These are phyloP conservation scores for Lamellibrachia luymesi DNA, from an alignment of 1,140 invertebrate species.

Conservation along the genomic window DNA sequence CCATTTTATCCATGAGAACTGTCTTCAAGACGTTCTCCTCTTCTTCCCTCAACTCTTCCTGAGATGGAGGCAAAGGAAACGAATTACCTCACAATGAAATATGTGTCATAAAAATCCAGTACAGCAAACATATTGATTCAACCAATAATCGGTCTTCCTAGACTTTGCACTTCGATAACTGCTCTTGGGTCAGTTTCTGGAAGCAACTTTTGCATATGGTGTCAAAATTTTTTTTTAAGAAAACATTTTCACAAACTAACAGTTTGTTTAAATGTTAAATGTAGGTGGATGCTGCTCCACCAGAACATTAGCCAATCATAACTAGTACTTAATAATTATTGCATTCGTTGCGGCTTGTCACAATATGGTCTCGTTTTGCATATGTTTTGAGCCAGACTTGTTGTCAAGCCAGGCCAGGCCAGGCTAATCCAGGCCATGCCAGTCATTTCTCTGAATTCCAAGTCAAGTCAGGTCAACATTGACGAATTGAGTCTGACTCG, in stretches of 20 bases:
- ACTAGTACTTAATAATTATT: too few species aligned
- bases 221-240: neutral
- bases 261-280: too few species aligned
- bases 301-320: too few species aligned
- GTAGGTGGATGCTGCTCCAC: too few species aligned
- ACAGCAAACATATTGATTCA: neutral
- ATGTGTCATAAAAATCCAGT: neutral
- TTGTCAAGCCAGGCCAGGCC: too few species aligned
- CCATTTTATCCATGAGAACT: slow-evolving; percentile 86
- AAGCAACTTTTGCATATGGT: neutral
- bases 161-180: neutral
- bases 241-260: neutral
- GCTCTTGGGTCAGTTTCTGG: neutral
- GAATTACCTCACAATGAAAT: neutral
- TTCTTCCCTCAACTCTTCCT: slow-evolving; percentile 74
- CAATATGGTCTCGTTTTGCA: too few species aligned
- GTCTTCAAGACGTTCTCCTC: slow-evolving; percentile 76
- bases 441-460: too few species aligned
- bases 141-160: neutral
- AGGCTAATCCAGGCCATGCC: too few species aligned
- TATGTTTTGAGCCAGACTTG: too few species aligned
- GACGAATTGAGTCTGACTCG: too few species aligned
- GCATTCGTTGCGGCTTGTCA: too few species aligned
- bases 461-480: too few species aligned
- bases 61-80: slow-evolving; percentile 32